Base-by-base conservation (phyloP, 2,888 invertebrate species). In the Acleris cristana region DNA sequence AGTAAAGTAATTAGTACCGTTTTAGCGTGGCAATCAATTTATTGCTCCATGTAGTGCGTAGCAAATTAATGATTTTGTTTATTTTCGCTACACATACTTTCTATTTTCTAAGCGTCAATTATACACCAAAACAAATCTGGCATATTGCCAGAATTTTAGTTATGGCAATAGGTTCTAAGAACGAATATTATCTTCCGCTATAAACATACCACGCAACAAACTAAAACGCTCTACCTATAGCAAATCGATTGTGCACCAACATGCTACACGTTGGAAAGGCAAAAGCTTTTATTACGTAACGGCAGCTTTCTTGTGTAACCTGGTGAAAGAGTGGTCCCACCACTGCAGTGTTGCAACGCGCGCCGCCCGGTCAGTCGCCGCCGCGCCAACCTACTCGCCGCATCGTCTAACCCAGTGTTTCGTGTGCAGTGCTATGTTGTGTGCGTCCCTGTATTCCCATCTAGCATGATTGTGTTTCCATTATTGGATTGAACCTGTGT, bases 231-330 rank as follows among this genome's bases (percentile, higher is more conserved):
- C 55, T n/a, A n/a, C n/a, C n/a, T 34, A 34, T 34, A 34, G 34
- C 34, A 34, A 64, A 54, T 59, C 59, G 61, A 66, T 56, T 62
- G 56, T 66, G 52, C 66, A 67, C 57, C 48, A 34, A 62, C 44
- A 52, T 40, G 60, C 66, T 79, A 78, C 82, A 72, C 69, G 74
- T 85, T 89, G 85, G 89, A 89, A 90, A 90, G 89, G 88, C 88
- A 84, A 85, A 59, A 65, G 65, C 65, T 76, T 78, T 69, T 56
- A 73, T 90, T 88, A 84, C 83, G 87, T 85, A 90, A 70, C 34
- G 49, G 89, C 73, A 66, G 70, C 73, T 74, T 70, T 70, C 79
- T 85, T 86, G 90, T 89, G 91, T 89, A 90, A 90, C 86, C 84
- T 76, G 80, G 90, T 88, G 90, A 90, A 90, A 90, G 90, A 90